Base-by-base conservation (phyloP, 2,888 invertebrate genomes). In the Cabera pusaria region DNA sequence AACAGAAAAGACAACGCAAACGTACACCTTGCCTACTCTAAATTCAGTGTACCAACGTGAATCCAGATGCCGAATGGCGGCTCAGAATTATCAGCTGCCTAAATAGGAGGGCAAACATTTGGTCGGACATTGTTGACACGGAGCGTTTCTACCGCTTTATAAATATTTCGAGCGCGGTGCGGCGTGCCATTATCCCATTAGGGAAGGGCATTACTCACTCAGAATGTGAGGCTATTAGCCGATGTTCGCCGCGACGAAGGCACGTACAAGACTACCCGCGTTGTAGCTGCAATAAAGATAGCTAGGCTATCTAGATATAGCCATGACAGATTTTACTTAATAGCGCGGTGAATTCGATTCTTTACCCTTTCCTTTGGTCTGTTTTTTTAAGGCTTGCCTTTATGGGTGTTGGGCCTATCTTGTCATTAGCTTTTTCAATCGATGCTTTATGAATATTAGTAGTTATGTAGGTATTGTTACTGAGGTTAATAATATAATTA, bases 181-280 rank as follows among this genome's bases (percentile, higher is more conserved):
- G 68, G 66, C 64, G 67, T 70, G 75, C 77, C 74, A 85, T 85
- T 85, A 85, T 82, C 80, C 82, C 81, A 85, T 86, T 86, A 84
- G 71, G 79, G 74, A 69, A 81, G 76, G 70, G 73, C 77, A 81
- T 83, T 78, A 81, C 76, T 84, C 79, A 79, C 74, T 70, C 72
- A 76, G 73, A 81, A 81, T 77, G 77, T 72, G 71, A 42, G 36
- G 41, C 35, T 42, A 42, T 36, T 42, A 42, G 35, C 31, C 41
- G 35, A 42, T 54, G 65, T 53, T 59, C 59, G 64, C 52, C 46
- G 59, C 53, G 58, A 48, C 47, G 49, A 28, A 9, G 34, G 34
- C 29, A 35, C 34, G 40, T 31, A 33, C 27, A 24, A 6, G 17
- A 18, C 6, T 32, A 23, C 31, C 16, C 25, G 21, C 17, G 34